Conservation (phyloP, 2,797 vertebrate genomes). For the Glossophaga mutica region DNA sequence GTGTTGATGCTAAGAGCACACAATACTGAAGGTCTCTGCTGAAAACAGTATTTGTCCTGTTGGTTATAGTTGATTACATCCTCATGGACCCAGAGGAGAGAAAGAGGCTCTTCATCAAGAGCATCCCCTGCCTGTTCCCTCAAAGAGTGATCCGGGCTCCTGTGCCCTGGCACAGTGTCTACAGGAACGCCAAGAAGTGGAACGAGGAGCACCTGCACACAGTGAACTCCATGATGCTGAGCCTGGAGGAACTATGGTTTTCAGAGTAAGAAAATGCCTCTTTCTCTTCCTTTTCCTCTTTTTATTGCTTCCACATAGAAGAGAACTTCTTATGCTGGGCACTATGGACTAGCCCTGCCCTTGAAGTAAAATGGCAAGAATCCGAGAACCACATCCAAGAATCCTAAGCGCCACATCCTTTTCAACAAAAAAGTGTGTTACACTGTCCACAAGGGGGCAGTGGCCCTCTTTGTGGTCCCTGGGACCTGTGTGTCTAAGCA, state of each 20-base stretch:
- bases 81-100: constrained; percentile 89
- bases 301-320: not conserved
- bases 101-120: constrained; percentile 86
- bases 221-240: constrained; percentile 85
- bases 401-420: too few relatives aligned
- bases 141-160: constrained; percentile 87
- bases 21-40: not conserved
- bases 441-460: not conserved
- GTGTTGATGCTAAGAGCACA: not conserved
- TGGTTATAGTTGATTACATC: constrained; percentile 90
- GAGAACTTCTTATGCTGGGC: not conserved
- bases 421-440: too few relatives aligned
- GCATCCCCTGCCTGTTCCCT: constrained; percentile 84
- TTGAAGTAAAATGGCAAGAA: not conserved
- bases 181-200: constrained; percentile 81
- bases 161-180: constrained; percentile 88
- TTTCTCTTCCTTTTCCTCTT: too few relatives aligned
- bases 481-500: not conserved
- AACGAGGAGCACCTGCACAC: constrained; percentile 86
- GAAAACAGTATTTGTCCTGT: not conserved
- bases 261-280: constrained; percentile 81
- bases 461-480: not conserved
- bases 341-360: not conserved
- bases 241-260: constrained; percentile 89
- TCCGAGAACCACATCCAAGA: not conserved